phyloP scores from a whole-genome alignment of 2,113 vertebrate genomes.

The Anolis sagrei region DNA sequence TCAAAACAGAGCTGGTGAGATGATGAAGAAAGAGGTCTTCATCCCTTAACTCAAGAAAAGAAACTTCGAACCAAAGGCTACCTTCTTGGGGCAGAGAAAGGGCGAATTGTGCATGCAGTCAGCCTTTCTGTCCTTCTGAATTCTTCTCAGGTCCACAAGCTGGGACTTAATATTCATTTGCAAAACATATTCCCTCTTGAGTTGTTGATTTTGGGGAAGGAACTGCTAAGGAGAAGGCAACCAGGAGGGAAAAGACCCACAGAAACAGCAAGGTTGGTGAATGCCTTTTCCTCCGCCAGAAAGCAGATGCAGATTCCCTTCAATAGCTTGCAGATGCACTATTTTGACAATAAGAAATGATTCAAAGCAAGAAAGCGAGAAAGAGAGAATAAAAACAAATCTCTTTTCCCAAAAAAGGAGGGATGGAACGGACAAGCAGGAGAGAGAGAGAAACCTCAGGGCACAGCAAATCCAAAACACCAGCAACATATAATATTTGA shows the following conservation, averaged over 20 bases:
- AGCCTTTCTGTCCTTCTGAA: not conserved
- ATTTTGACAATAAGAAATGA: no score
- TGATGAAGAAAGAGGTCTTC: fast-evolving
- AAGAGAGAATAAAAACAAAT: no score
- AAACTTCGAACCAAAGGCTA: no score
- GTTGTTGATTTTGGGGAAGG: not conserved
- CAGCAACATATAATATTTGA: slow-evolving; percentile 26
- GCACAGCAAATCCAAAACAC: slow-evolving; percentile 29
- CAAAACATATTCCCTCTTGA: not conserved
- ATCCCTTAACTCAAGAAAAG: fast-evolving
- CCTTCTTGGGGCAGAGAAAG: not conserved
- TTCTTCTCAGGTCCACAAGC: not conserved
- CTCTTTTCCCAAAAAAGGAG: no score
- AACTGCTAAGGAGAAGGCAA: not conserved
- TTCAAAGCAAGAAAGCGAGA: no score
- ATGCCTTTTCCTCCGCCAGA: not conserved
- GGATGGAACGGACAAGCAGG: no score
- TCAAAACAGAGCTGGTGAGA: not conserved
- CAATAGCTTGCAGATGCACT: no score
- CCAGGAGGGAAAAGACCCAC: not conserved
- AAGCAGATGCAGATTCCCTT: not conserved
- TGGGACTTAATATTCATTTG: slow-evolving; percentile 2
- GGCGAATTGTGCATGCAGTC: no score
- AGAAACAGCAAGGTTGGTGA: fast-evolving
- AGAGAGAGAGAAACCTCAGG: slow-evolving; percentile 4